Percentiles rank a stretch among this genome's conserved stretches.
These are phyloP conservation scores for Danio jaintianensis DNA, from an alignment of 2,797 vertebrate genomes.

Conservation along the genomic window DNA sequence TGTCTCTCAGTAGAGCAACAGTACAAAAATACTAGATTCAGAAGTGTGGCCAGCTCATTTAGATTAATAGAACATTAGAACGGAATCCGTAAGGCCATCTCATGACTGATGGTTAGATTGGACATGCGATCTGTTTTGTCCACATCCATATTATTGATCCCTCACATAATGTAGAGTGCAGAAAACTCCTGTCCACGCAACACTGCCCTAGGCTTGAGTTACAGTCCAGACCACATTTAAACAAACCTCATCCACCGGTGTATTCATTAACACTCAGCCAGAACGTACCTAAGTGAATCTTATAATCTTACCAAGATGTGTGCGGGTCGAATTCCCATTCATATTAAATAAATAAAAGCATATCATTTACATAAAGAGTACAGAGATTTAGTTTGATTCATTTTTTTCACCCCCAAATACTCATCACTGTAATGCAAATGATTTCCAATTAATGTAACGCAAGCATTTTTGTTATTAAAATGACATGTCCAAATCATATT, in stretches of 20 bases:
- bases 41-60: slow-evolving; percentile 8
- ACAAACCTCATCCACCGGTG: slow-evolving; percentile 17
- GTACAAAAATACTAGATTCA: slow-evolving; percentile 8
- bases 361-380: neutral
- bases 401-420: neutral
- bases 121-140: slow-evolving; percentile 38
- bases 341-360: neutral
- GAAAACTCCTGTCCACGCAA: slow-evolving; percentile 31
- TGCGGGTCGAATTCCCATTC: neutral
- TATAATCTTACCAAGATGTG: neutral
- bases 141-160: slow-evolving; percentile 45
- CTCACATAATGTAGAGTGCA: slow-evolving; percentile 37
- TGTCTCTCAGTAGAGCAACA: neutral
- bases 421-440: neutral
- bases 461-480: neutral
- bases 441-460: neutral
- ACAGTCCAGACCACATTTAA: slow-evolving; percentile 27
- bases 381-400: neutral
- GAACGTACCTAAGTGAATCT: neutral
- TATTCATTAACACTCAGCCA: slow-evolving; percentile 28
- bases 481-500: neutral
- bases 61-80: slow-evolving; percentile 42
- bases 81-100: slow-evolving; percentile 36
- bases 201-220: slow-evolving; percentile 35
- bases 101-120: slow-evolving; percentile 45